These are phyloP conservation scores for Zonotrichia leucophrys DNA, from an alignment of 2,113 vertebrate genomes.

Conservation along the genomic window DNA sequence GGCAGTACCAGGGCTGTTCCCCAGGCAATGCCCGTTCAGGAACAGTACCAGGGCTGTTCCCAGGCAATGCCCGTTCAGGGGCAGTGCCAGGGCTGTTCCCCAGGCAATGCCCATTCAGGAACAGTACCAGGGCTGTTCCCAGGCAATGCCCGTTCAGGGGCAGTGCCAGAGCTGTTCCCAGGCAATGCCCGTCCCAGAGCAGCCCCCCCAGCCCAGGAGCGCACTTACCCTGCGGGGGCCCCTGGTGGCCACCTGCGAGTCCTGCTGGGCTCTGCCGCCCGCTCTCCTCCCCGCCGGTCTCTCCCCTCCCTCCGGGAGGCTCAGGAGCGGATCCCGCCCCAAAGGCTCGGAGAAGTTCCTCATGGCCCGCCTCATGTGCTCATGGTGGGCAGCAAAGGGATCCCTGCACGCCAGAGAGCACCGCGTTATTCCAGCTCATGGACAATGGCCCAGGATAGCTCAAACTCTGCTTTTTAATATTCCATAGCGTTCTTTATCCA, in stretches of 20 bases:
- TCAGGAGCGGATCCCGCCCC: constrained; percentile 72
- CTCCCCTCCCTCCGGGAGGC: constrained; percentile 73
- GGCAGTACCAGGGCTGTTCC: no score
- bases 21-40: background rate
- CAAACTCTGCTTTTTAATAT: accelerated
- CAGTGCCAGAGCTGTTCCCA: background rate
- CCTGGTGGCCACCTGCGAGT: constrained; percentile 44
- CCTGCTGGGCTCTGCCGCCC: background rate
- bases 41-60: no score
- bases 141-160: no score
- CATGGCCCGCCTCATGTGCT: constrained; percentile 85
- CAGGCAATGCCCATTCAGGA: background rate
- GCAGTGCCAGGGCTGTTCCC: no score
- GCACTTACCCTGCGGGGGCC: constrained; percentile 80
- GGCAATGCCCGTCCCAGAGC: no score
- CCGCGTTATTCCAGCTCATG: background rate
- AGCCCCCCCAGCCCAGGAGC: background rate
- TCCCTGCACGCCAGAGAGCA: constrained; percentile 71
- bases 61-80: background rate
- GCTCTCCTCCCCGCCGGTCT: background rate
- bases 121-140: no score
- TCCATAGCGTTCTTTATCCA: accelerated
- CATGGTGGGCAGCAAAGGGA: constrained; percentile 82
- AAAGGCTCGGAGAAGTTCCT: constrained; percentile 85
- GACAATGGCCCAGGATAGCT: accelerated